Base-by-base conservation (phyloP, 2,113 vertebrate species). In the Halichoerus grypus region DNA sequence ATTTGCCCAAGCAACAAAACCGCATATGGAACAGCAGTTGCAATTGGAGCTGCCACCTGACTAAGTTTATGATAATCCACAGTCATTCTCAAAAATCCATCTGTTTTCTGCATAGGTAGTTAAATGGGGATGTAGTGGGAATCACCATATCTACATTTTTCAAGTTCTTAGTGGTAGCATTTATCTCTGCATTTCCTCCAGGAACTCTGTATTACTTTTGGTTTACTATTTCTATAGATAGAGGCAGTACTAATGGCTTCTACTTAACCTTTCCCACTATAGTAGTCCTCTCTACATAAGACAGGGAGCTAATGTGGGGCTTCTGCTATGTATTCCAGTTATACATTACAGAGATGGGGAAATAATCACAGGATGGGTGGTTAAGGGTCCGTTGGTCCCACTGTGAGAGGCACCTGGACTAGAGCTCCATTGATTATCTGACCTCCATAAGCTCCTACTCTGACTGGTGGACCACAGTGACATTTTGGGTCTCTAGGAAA, bases 11-110 rank as follows among this genome's bases (percentile, higher is more conserved):
- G 55, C 53, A 74, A 31, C 26, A 74, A 82, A 95, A 95, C 26
- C 46, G 72, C 89, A 69, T 72, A 65, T 81, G 89, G 81, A 71
- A 79, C 39, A 91, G 72, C 71, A 36, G 51, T 87, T 92, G 51
- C 63, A 33, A n/a, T 53, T 61, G 74, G 42, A 61, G 42, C 51
- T 26, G 61, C 42, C 42, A 72, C 85, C 77, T 80, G 72, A 91
- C 26, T 24, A 92, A 92, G 46, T 93, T 91, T 89, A 85, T 89
- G 39, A 89, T 61, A 87, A 83, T 53, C 13, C 7, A 55, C 72
- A 87, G 31, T 87, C 39, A 79, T 90, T 94, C 84, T 84, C 49
- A 16, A 26, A 61, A 39, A 84, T 80, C 36, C 19, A 67, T 94
- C 39, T 61, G 67, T 90, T 53, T 72, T 81, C 24, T 94, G 67